Evolutionary conservation across 2,888 invertebrate species (phyloP).

Genomic region (Andrena bicolor): DNA sequence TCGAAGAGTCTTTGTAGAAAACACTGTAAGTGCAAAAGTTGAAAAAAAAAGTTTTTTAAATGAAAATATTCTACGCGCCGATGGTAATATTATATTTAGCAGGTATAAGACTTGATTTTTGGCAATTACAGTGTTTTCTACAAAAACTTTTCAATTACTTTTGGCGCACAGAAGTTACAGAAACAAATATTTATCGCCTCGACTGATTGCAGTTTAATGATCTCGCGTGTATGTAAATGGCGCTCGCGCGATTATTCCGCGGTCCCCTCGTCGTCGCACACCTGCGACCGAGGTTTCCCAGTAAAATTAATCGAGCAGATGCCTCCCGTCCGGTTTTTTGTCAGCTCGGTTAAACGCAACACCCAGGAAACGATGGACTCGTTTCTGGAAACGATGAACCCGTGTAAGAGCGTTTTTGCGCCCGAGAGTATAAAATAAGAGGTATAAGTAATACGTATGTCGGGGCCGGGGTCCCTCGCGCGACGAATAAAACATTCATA

Average conservation of each 20-base stretch:
- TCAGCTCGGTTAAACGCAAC: slow-evolving; percentile 28
- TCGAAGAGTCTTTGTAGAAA: too few species aligned
- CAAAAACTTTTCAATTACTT: neutral
- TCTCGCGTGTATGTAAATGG: neutral
- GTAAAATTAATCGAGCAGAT: slow-evolving; percentile 53
- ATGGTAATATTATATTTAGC: too few species aligned
- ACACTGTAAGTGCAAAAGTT: too few species aligned
- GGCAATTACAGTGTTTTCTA: too few species aligned
- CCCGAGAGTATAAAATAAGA: too few species aligned
- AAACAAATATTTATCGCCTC: neutral
- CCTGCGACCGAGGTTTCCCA: neutral
- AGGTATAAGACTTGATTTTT: too few species aligned
- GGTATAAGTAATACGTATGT: too few species aligned
- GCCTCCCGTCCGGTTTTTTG: slow-evolving; percentile 48
- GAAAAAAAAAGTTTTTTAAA: too few species aligned
- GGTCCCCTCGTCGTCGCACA: slow-evolving; percentile 1
- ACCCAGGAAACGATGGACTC: slow-evolving; percentile 23
- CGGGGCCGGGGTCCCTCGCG: too few species aligned
- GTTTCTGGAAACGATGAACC: neutral
- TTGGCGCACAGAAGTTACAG: neutral
- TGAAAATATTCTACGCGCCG: too few species aligned
- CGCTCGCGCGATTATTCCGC: neutral
- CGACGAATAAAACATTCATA: neutral
- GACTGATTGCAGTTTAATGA: slow-evolving; percentile 14
- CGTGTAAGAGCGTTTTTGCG: too few species aligned